Conservation (phyloP, 2,113 vertebrate species). For the Lontra canadensis region DNA sequence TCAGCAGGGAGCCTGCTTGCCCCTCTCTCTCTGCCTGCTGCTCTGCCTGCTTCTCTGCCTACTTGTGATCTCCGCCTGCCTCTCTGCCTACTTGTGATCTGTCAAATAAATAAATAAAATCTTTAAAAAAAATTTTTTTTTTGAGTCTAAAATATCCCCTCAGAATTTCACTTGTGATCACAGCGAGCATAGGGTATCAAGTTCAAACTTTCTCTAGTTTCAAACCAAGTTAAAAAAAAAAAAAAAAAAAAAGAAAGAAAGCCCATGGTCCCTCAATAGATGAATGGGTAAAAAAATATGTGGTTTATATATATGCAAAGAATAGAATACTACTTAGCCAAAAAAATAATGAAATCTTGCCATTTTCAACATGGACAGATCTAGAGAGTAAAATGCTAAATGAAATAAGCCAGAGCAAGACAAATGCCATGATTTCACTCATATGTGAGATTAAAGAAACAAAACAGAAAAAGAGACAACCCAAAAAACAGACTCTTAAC, state of each 20-base stretch:
- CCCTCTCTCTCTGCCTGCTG: too few relatives aligned
- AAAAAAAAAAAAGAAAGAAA: not conserved
- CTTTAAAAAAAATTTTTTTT: not conserved
- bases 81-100: too few relatives aligned
- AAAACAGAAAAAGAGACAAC: not conserved
- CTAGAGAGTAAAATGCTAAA: not conserved
- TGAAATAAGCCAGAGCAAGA: not conserved
- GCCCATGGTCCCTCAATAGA: not conserved
- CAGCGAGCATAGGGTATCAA: not conserved
- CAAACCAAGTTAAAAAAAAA: slow-evolving; percentile 9
- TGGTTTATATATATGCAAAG: not conserved
- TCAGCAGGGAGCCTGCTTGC: too few relatives aligned
- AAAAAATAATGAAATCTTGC: not conserved
- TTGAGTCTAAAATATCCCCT: not conserved
- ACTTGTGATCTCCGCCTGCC: too few relatives aligned
- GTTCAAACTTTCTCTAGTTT: slow-evolving; percentile 44
- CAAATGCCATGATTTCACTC: not conserved
- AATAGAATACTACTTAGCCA: not conserved
- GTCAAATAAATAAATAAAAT: too few relatives aligned
- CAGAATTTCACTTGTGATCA: slow-evolving; percentile 32
- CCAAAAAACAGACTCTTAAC: not conserved
- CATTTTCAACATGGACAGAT: not conserved
- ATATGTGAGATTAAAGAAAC: not conserved
- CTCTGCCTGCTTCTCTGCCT: too few relatives aligned
- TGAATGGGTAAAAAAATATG: not conserved